Base-by-base conservation (phyloP, 2,888 invertebrate genomes). In the Cheilosia soror region DNA sequence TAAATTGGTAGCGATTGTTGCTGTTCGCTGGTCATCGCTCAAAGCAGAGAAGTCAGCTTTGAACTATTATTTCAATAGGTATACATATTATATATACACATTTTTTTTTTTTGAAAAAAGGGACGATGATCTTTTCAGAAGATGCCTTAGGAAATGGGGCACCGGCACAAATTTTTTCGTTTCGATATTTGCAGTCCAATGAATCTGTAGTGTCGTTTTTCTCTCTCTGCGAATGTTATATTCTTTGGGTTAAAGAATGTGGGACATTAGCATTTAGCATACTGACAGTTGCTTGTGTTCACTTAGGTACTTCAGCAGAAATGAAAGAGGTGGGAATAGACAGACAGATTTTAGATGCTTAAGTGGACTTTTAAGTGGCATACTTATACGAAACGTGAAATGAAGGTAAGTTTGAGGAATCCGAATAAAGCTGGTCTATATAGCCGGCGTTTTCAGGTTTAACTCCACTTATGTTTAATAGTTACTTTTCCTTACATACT, bases 141-240 rank as follows among this genome's bases (percentile, higher is more conserved):
- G 68, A 65, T 20, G 79, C 84, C 84, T 47, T 55, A 71, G 60
- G 75, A 80, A 84, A 84, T 84, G 65, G 84, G 76, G 55, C 69
- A 75, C 40, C 80, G 76, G 55, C 69, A 75, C 40, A 53, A 47
- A 73, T 76, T 58, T 58, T 20, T 25, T 53, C 5, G 31, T 44
- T 44, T 68, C 9, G 58, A 11, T 58, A 29, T 76, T 63, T 47
- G 55, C 63, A 65, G 27, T 49, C 42, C 44, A 33, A 15, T 6
- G 25, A 11, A 15, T 63, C 13, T 27, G 20, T 37, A 13, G 27
- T 53, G 27, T 2, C 11, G 6, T 33, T 51, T 60, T 58, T 51
- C 33, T 42, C 15, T 47, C 31, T 51, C 63, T 63, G 63, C 71
- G 15, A 71, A 63, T 42, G 13, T 15, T 13, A 2, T 13, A 11